Base-by-base conservation (phyloP, 2,888 invertebrate species). In the Sussaba pulchella region DNA sequence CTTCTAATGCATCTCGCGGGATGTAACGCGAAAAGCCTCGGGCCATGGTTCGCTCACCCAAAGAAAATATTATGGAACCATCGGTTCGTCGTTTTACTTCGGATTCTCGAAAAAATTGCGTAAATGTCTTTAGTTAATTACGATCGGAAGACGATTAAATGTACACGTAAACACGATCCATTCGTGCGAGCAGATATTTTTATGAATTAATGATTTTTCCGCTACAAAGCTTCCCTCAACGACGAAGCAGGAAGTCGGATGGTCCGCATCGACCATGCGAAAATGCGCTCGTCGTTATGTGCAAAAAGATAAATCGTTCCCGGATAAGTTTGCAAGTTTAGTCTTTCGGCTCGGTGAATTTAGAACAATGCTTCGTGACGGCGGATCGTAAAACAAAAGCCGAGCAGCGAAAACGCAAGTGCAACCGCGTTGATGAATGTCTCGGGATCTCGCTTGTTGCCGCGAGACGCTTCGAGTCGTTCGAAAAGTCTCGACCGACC, bases 401-500 rank as follows among this genome's bases (percentile, higher is more conserved):
- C n/a, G 71, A 72, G 54, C 71, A 57, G 72, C 67, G 75, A 80
- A 80, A 80, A 80, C 19, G 71, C 76, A 71, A 75, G 75, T 72
- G 73, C 36, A 57, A 57, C 63, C 64, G 47, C 43, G 17, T 52
- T 31, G 21, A 45, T 36, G 9, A 43, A n/a, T n/a, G 31, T 43
- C 47, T 14, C 26, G 54, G 69, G 14, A 36, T 39, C 26, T 39
- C 14, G 52, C 54, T 47, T 47, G 64, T 14, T 26, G 12, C 52
- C n/a, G 52, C 52, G 45, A 54, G 50, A 69, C 52, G 75, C 71
- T 67, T 66, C 66, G 66, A 66, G 61, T 71, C 54, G 45, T 67
- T 63, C 45, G 24, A 39, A 41, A 54, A 45, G 64, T 70, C 78
- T 73, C 74, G 70, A 81, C n/a, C 77, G 78, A 81, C 81, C 77